phyloP scores from a whole-genome alignment of 2,888 invertebrate species.

The Podabrus alpinus region DNA sequence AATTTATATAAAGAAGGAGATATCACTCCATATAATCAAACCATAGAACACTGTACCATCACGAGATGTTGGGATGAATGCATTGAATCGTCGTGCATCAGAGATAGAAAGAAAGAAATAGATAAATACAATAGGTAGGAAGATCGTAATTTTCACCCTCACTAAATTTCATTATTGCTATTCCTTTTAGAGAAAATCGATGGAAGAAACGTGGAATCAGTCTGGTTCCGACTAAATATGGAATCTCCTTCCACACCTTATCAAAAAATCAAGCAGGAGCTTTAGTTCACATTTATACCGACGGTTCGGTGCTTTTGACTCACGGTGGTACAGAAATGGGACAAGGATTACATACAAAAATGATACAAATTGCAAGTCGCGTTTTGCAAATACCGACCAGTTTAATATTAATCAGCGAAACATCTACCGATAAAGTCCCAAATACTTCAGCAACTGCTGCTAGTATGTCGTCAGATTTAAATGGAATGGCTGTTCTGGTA shows the following conservation, averaged over 20 bases:
- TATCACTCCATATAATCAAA: constrained; percentile 77
- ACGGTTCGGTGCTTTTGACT: constrained; percentile 85
- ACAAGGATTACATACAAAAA: constrained; percentile 94
- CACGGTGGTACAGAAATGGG: constrained; percentile 97
- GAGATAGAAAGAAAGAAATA: constrained; percentile 62
- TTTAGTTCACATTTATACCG: constrained; percentile 81
- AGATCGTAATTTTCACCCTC: neutral
- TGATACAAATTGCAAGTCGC: constrained; percentile 87
- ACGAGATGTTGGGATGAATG: constrained; percentile 80
- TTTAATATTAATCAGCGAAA: constrained; percentile 83
- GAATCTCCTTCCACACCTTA: constrained; percentile 77
- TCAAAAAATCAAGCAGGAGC: constrained; percentile 87
- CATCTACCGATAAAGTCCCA: constrained; percentile 87
- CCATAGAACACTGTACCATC: constrained; percentile 73
- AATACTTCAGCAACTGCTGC: constrained; percentile 91
- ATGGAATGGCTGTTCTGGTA: constrained; percentile 86
- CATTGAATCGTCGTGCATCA: constrained; percentile 67
- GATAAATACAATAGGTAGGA: constrained; percentile 73
- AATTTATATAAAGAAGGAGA: constrained; percentile 85
- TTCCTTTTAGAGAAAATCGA: constrained; percentile 70
- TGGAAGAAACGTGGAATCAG: constrained; percentile 87
- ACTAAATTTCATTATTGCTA: constrained; percentile 59
- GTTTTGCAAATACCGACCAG: constrained; percentile 70
- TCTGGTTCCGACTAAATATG: constrained; percentile 82
- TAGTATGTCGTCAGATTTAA: constrained; percentile 85